Evolutionary conservation across 2,797 vertebrate species (phyloP).

Genomic region (Halcyon chelicuti): DNA sequence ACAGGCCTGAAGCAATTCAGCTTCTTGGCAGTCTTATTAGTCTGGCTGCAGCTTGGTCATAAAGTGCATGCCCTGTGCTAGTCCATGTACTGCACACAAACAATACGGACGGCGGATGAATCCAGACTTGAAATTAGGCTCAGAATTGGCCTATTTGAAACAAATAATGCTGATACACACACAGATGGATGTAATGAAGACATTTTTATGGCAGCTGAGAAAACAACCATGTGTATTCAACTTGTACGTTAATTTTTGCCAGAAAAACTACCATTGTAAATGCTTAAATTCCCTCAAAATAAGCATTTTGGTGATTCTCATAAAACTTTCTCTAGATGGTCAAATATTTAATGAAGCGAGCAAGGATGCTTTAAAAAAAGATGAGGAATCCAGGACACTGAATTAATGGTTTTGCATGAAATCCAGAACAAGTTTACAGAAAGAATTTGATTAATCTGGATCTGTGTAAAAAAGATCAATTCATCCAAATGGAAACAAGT

Average conservation of each 20-base stretch:
- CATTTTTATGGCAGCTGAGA: neutral
- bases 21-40: neutral
- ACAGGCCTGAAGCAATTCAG: neutral
- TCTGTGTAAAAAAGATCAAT: neutral
- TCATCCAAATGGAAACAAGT: neutral
- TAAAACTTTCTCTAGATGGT: neutral
- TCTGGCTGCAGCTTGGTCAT: neutral
- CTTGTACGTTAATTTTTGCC: neutral
- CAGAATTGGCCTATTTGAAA: neutral
- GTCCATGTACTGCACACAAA: neutral
- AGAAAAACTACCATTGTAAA: neutral
- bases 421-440: neutral
- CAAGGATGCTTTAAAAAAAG: neutral
- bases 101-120: neutral
- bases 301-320: neutral
- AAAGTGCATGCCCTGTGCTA: neutral
- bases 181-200: neutral
- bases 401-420: neutral
- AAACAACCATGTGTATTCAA: neutral
- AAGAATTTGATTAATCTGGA: neutral
- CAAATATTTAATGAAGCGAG: neutral
- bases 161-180: neutral
- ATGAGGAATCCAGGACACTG: neutral
- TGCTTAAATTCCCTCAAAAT: neutral
- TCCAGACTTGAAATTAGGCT: neutral